Conservation (phyloP, 1,140 invertebrate species). For the Heliconius congener region DNA sequence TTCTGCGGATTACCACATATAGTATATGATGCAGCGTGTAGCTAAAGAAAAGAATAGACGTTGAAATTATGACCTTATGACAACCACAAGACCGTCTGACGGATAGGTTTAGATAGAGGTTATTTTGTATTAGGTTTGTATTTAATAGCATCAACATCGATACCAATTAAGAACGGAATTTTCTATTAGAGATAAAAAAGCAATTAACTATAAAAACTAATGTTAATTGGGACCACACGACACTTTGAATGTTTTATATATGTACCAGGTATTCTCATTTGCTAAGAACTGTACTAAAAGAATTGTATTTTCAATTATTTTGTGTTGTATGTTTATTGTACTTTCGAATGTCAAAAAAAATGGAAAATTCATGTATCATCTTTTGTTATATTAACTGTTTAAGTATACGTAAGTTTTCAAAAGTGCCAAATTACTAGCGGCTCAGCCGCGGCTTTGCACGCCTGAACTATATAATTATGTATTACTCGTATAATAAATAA, state of each 20-base stretch:
- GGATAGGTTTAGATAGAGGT: not conserved
- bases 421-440: too few species aligned
- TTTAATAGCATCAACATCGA: constrained; percentile 1
- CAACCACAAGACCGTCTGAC: not conserved
- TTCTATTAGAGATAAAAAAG: constrained; percentile 25
- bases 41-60: too few species aligned
- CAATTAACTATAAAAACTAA: constrained; percentile 31
- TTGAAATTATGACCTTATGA: not conserved
- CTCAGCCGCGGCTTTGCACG: too few species aligned
- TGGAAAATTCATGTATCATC: too few species aligned
- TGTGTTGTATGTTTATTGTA: not conserved
- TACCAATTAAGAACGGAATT: constrained; percentile 22
- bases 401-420: too few species aligned
- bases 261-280: constrained; percentile 12
- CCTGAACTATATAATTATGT: too few species aligned
- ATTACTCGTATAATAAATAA: too few species aligned
- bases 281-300: not conserved
- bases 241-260: constrained; percentile 23
- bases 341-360: too few species aligned
- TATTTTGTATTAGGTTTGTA: constrained; percentile 4
- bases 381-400: too few species aligned
- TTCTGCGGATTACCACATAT: too few species aligned
- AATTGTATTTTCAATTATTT: not conserved
- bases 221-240: constrained; percentile 22
- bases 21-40: too few species aligned